These are phyloP conservation scores for Protonibea diacanthus DNA, from an alignment of 2,797 vertebrate species.

Conservation along the genomic window DNA sequence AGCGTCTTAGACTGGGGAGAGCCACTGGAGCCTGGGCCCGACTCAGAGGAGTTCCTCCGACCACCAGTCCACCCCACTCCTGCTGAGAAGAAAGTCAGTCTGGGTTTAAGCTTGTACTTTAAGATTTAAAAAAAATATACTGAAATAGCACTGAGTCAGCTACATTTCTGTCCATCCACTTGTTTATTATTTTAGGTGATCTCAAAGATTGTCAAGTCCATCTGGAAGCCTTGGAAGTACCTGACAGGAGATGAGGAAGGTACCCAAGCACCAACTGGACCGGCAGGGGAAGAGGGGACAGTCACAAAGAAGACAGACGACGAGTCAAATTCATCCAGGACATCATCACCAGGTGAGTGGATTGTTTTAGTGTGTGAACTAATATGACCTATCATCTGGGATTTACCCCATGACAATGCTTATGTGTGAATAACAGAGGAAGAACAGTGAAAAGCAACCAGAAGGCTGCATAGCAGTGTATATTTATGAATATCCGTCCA, in stretches of 20 bases:
- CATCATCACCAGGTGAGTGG: constrained; percentile 56
- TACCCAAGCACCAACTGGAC: constrained; percentile 39
- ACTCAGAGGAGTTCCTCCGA: constrained; percentile 73
- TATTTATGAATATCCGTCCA: constrained; percentile 5
- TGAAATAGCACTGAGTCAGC: not conserved
- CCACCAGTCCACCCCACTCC: constrained; percentile 67
- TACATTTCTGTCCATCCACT: not conserved
- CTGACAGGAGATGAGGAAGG: constrained; percentile 65
- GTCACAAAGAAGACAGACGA: constrained; percentile 18
- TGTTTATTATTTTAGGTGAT: constrained; percentile 67
- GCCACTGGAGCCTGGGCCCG: constrained; percentile 64
- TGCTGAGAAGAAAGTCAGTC: constrained; percentile 75
- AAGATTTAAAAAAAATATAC: not conserved
- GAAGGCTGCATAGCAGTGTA: constrained; percentile 7
- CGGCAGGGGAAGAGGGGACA: constrained; percentile 25
- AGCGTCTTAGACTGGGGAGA: constrained; percentile 81
- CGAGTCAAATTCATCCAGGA: constrained; percentile 27
- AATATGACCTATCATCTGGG: not conserved
- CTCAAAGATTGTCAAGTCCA: constrained; percentile 80
- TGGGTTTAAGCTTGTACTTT: not conserved
- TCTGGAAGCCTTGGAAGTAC: constrained; percentile 87
- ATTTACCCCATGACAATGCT: not conserved
- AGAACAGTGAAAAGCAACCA: not conserved
- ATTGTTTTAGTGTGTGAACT: constrained; percentile 10
- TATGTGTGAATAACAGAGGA: not conserved